phyloP scores from a whole-genome alignment of 2,797 vertebrate genomes.

The Hapalemur alaotrensis region DNA sequence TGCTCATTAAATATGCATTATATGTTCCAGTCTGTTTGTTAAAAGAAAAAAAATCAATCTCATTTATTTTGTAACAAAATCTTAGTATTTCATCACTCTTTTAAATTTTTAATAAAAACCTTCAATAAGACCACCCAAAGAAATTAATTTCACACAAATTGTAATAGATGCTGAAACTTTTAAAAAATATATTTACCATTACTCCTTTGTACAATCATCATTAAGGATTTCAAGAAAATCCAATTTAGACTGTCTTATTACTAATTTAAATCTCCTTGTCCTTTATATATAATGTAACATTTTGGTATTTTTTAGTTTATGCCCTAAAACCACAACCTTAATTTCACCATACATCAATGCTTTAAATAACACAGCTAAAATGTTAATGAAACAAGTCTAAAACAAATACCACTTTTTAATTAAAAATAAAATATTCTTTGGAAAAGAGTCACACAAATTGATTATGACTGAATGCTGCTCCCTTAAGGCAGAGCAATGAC shows the following conservation, averaged over 20 bases:
- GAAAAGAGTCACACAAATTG: background rate
- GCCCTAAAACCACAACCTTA: constrained; percentile 56
- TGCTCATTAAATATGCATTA: constrained; percentile 2
- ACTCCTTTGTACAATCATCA: background rate
- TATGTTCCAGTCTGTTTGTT: background rate
- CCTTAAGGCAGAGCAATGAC: constrained; percentile 59
- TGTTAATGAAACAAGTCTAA: background rate
- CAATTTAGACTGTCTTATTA: constrained; percentile 45
- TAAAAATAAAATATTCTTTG: constrained; percentile 48
- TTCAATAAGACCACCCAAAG: background rate
- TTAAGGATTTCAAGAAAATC: constrained; percentile 39
- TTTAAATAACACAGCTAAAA: constrained; percentile 55
- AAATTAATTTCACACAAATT: constrained; percentile 51
- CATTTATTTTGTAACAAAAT: constrained; percentile 22
- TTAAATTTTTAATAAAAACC: constrained; percentile 16
- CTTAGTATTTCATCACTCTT: background rate
- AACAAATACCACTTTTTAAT: constrained; percentile 49
- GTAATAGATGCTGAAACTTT: constrained; percentile 32
- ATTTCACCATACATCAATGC: constrained; percentile 24
- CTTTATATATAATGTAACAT: constrained; percentile 55
- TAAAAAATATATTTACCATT: constrained; percentile 17
- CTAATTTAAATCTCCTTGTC: constrained; percentile 54
- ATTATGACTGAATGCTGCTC: constrained; percentile 36
- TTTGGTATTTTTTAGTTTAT: constrained; percentile 23
- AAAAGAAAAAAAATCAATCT: background rate